phyloP scores from a whole-genome alignment of 35 echinoderm and acorn worm species.

The Ophiothrix spiculata region DNA sequence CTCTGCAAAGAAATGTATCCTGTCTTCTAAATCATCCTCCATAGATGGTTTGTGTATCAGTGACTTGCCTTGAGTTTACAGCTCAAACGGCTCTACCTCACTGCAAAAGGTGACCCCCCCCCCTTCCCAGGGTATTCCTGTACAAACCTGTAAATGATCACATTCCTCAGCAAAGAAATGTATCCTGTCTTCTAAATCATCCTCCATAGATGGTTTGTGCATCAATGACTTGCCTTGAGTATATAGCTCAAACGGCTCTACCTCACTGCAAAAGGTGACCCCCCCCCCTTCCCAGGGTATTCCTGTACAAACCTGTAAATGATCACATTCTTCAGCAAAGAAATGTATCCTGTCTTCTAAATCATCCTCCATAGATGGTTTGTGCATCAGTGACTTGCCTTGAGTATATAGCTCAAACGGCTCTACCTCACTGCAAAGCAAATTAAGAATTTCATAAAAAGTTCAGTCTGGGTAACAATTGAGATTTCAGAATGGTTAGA shows the following conservation, averaged over 20 bases:
- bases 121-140: too few relatives aligned
- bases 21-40: constrained; percentile 90
- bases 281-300: too few relatives aligned
- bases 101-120: too few relatives aligned
- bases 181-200: constrained; percentile 91
- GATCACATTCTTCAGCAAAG: constrained; percentile 97
- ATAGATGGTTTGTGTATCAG: constrained; percentile 46
- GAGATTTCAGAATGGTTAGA: too few relatives aligned
- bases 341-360: constrained; percentile 92
- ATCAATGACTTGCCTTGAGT: constrained; percentile 50
- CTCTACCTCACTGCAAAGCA: constrained; percentile 80
- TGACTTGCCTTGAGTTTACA: constrained; percentile 64
- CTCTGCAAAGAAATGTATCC: constrained; percentile 85
- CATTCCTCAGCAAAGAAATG: constrained; percentile 98
- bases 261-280: too few relatives aligned
- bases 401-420: constrained; percentile 90
- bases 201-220: constrained; percentile 40
- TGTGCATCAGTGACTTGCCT: constrained; percentile 49
- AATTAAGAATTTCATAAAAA: too few relatives aligned
- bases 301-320: constrained; percentile 85
- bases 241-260: constrained; percentile 87
- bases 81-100: constrained; percentile 81
- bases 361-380: constrained; percentile 59
- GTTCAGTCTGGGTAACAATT: too few relatives aligned
- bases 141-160: constrained; percentile 89